phyloP scores from a whole-genome alignment of 2,888 invertebrate genomes.

The Apamea epomidion region DNA sequence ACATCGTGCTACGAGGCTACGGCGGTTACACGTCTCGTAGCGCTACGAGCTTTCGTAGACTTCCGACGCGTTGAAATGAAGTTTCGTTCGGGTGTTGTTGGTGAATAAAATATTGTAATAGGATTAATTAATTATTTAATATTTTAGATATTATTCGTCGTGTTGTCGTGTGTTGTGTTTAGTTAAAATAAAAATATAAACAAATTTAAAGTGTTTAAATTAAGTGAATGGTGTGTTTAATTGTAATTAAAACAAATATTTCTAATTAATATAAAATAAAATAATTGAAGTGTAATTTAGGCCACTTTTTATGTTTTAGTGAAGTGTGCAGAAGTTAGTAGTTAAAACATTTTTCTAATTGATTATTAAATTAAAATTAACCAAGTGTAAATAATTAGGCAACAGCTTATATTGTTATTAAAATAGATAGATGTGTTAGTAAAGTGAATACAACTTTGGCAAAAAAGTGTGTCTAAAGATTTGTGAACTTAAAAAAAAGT shows the following conservation, averaged over 20 bases:
- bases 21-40: constrained; percentile 71
- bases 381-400: neutral
- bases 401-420: neutral
- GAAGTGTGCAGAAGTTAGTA: constrained; percentile 4
- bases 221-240: neutral
- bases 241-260: neutral
- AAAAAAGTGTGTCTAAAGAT: neutral
- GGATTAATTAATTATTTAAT: neutral
- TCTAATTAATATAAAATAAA: neutral
- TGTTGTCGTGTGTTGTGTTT: constrained; percentile 23
- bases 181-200: neutral
- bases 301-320: neutral
- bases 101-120: constrained; percentile 12
- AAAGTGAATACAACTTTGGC: neutral
- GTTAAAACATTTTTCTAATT: neutral
- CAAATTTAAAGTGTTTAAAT: neutral
- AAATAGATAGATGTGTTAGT: neutral
- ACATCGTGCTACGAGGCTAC: constrained; percentile 76
- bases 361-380: neutral
- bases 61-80: constrained; percentile 37
- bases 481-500: constrained; percentile 29
- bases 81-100: constrained; percentile 25
- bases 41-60: constrained; percentile 66
- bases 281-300: neutral
- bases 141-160: neutral